phyloP scores from a whole-genome alignment of 2,888 invertebrate genomes.

The Heliconius hortense region DNA sequence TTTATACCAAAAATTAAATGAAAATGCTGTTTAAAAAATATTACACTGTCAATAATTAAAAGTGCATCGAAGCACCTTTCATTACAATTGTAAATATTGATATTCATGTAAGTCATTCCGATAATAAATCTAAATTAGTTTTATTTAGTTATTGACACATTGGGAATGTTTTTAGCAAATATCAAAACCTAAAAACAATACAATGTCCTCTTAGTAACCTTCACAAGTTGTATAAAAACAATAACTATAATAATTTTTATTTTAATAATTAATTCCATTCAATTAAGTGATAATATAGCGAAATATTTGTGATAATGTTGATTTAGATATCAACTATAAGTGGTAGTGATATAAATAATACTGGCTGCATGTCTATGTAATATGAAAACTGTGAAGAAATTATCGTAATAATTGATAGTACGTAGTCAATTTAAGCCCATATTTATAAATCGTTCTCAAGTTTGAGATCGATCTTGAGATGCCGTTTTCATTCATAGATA shows the following conservation, averaged over 20 bases:
- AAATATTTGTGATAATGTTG: not conserved
- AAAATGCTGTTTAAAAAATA: no score
- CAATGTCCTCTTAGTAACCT: no score
- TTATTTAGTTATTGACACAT: not conserved
- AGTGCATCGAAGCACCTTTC: no score
- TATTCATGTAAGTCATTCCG: no score
- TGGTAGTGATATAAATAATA: not conserved
- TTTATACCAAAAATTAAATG: no score
- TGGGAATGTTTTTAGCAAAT: not conserved
- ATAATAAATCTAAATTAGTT: no score
- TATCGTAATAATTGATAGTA: not conserved
- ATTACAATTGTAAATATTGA: no score
- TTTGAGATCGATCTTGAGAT: no score
- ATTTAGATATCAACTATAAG: not conserved
- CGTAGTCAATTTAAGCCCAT: not conserved
- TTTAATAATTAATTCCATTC: not conserved
- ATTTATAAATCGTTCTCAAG: no score
- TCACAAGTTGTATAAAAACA: not conserved
- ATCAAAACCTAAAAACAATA: not conserved
- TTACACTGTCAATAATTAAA: no score
- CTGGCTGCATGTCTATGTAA: conserved; percentile 1
- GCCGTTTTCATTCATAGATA: no score
- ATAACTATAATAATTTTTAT: not conserved
- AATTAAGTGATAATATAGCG: not conserved
- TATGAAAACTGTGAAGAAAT: not conserved